A percentile compares a stretch with the other conserved stretches of the same genome.
Evolutionary conservation across 2,797 vertebrate genomes (phyloP).

Genomic region (Muscicapa comitata): DNA sequence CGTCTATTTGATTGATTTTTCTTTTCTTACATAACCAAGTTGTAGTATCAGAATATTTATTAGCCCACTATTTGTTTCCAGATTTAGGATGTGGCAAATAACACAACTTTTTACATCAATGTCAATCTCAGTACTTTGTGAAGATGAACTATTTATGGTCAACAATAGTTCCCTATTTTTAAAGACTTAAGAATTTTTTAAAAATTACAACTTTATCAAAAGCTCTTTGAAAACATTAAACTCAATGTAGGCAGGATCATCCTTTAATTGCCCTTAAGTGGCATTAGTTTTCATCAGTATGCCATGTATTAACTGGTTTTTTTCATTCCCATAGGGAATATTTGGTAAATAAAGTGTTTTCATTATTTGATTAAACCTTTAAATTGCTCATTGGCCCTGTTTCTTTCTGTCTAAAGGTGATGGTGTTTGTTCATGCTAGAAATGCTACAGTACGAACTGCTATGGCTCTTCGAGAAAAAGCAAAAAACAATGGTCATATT

Average conservation of each 20-base stretch:
- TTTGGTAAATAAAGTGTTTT: not conserved
- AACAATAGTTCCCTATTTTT: not conserved
- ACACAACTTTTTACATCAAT: not conserved
- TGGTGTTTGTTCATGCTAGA: slow-evolving; percentile 98
- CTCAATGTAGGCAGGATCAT: not conserved
- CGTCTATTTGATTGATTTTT: not conserved
- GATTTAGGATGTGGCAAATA: not conserved
- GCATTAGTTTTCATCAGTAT: not conserved
- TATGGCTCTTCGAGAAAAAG: slow-evolving; percentile 91
- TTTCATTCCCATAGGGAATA: not conserved
- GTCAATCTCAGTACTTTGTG: not conserved
- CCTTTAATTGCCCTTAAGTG: not conserved
- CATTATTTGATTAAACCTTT: not conserved
- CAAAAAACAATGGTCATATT: slow-evolving; percentile 90
- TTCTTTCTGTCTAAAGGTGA: slow-evolving; percentile 81
- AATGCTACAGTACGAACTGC: slow-evolving; percentile 94
- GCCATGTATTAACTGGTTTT: not conserved
- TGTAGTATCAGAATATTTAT: not conserved
- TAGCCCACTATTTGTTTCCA: not conserved
- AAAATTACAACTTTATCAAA: not conserved
- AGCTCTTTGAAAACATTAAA: not conserved
- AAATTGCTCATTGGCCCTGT: not conserved
- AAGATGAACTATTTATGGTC: not conserved
- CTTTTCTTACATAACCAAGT: not conserved
- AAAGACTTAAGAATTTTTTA: not conserved